Conservation (phyloP, 2,888 invertebrate species). For the Busseola fusca region DNA sequence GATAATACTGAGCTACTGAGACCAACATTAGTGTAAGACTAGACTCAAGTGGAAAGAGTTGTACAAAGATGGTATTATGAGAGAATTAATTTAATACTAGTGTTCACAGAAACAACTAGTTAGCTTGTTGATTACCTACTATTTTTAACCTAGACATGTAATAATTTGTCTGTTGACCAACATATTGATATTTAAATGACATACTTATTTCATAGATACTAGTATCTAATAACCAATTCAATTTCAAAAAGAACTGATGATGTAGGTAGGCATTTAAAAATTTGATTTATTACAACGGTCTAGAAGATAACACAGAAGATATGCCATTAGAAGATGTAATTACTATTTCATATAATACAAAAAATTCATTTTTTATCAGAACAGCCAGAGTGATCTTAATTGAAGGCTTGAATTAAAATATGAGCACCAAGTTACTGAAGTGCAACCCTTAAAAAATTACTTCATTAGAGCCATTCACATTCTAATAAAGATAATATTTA, state of each 20-base stretch:
- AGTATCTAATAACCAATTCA: not conserved
- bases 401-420: constrained; percentile 18
- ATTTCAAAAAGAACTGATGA: not conserved
- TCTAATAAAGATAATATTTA: constrained; percentile 3
- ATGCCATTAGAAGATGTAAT: not conserved
- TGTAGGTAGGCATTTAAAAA: no score
- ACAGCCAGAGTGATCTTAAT: constrained; percentile 9
- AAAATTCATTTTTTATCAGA: not conserved
- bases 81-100: not conserved
- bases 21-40: constrained; percentile 3
- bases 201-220: not conserved
- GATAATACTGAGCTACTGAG: not conserved
- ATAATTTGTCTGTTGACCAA: not conserved
- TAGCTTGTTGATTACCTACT: not conserved
- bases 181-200: not conserved
- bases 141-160: not conserved
- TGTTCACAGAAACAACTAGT: constrained; percentile 10
- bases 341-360: not conserved
- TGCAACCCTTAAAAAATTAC: not conserved
- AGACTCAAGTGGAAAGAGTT: constrained; percentile 14
- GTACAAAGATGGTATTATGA: constrained; percentile 15
- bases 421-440: constrained; percentile 5
- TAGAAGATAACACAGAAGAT: not conserved
- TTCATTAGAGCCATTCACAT: constrained; percentile 9
- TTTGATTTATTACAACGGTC: not conserved